Evolutionary conservation across 2,888 invertebrate genomes (phyloP).

Genomic region (Tryphoninae sp.): DNA sequence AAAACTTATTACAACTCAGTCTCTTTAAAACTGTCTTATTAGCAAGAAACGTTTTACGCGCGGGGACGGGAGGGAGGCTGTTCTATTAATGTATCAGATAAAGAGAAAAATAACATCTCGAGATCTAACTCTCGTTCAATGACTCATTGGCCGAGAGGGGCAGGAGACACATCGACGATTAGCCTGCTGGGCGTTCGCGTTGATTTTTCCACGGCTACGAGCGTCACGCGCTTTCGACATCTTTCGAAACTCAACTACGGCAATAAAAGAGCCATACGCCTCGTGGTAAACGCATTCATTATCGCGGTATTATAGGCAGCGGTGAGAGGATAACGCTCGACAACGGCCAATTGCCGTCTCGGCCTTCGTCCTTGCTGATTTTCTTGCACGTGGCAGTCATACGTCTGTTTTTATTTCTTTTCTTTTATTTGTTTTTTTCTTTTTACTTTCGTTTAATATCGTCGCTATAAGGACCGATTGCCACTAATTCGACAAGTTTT

Average conservation of each 20-base stretch:
- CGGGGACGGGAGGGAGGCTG: slow-evolving; percentile 13
- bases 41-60: slow-evolving; percentile 21
- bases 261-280: slow-evolving; percentile 48
- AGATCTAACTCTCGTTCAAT: slow-evolving; percentile 36
- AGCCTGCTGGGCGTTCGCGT: slow-evolving; percentile 20
- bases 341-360: slow-evolving; percentile 68
- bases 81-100: slow-evolving; percentile 44
- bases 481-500: not conserved
- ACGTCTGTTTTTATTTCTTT: slow-evolving; percentile 26
- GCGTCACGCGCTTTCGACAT: slow-evolving; percentile 28
- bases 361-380: slow-evolving; percentile 67
- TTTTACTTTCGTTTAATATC: not conserved
- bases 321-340: slow-evolving; percentile 67
- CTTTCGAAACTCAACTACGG: slow-evolving; percentile 42
- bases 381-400: slow-evolving; percentile 38
- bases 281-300: slow-evolving; percentile 55
- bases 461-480: not conserved
- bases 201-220: slow-evolving; percentile 36
- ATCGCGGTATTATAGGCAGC: slow-evolving; percentile 57
- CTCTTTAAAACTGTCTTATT: slow-evolving; percentile 35
- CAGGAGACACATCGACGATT: slow-evolving; percentile 50
- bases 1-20: slow-evolving; percentile 33
- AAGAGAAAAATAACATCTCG: slow-evolving; percentile 38
- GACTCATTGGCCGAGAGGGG: slow-evolving; percentile 55
- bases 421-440: slow-evolving; percentile 31